Base-by-base conservation (phyloP, 2,888 invertebrate genomes). In the Chrysolina oricalcia region DNA sequence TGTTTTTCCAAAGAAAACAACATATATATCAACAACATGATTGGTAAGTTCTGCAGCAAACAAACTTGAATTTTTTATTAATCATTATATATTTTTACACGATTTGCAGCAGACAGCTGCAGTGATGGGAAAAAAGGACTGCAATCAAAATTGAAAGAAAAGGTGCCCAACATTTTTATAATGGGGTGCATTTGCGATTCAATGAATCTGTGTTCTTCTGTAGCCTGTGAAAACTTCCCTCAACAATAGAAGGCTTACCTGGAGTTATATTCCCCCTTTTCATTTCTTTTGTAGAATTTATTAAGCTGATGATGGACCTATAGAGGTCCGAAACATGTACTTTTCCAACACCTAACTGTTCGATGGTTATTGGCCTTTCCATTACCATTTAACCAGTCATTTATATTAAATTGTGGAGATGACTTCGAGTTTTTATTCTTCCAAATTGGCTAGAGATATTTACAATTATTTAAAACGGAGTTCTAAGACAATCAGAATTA, bases 51-150 rank as follows among this genome's bases (percentile, higher is more conserved):
- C 43, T 8, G 13, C 6, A 50, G 50, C n/a, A 17, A 50, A 50
- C 50, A 48, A 3, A 50, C 17, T n/a, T 50, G 2, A 50, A 50
- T 50, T 2, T 50, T 50, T n/a, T 50, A 50, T 50, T 17, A 8
- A 50, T 50, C 6, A 2, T 50, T n/a, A 50, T 17, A 43, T 43
- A 8, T 50, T 15, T 50, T 50, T 50, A 3, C 17, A 50, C 10
- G 50, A 50, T 17, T 50, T 50, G 50, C 50, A 50, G 50, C 50
- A 50, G 50, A 50, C 15, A 50, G n/a, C n/a, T 50, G 50, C n/a
- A n/a, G 17, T 50, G 50, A 50, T 50, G 50, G 50, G 50, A 17
- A 50, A 50, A n/a, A 50, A 50, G n/a, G 50, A 50, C 11, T 48
- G 13, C 48, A 48, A 48, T 13, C 48, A 48, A 48, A 48, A 48